Conservation (phyloP, 2,113 vertebrate species). For the Notothenia rossii region DNA sequence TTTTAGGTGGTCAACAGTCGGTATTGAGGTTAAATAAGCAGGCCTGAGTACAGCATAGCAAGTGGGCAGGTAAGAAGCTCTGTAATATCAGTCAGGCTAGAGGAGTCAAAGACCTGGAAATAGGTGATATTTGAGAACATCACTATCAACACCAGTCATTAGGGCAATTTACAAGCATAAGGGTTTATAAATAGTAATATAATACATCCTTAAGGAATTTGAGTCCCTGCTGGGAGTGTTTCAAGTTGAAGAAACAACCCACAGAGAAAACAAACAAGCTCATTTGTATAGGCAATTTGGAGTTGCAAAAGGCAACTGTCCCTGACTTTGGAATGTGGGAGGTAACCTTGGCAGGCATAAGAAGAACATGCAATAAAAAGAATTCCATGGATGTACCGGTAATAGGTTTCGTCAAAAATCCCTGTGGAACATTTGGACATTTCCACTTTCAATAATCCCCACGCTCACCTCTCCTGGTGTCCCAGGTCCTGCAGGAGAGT, state of each 20-base stretch:
- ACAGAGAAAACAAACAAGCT: not conserved
- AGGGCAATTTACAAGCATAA: not conserved
- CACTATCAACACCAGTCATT: not conserved
- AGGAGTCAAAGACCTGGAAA: slow-evolving; percentile 5
- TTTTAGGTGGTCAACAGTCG: too few relatives aligned
- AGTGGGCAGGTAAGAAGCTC: slow-evolving; percentile 29
- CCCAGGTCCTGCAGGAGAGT: slow-evolving; percentile 94
- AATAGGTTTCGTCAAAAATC: not conserved
- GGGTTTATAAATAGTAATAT: not conserved
- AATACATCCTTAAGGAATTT: not conserved
- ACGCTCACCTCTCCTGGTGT: slow-evolving; percentile 93
- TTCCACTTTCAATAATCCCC: not conserved
- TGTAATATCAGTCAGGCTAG: slow-evolving; percentile 29
- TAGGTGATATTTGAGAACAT: not conserved
- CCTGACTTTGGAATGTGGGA: not conserved
- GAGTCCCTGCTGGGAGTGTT: not conserved
- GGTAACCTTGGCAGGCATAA: not conserved
- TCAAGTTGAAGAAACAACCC: not conserved
- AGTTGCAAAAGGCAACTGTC: too few relatives aligned
- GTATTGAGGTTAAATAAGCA: not conserved
- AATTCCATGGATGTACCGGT: not conserved
- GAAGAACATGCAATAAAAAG: not conserved
- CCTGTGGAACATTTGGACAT: not conserved
- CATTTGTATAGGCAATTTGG: too few relatives aligned
- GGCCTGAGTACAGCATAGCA: not conserved